A percentile compares a stretch with the other conserved stretches of the same genome.
Conservation (phyloP, 2,113 vertebrate genomes). For the Cygnus buccinator region DNA sequence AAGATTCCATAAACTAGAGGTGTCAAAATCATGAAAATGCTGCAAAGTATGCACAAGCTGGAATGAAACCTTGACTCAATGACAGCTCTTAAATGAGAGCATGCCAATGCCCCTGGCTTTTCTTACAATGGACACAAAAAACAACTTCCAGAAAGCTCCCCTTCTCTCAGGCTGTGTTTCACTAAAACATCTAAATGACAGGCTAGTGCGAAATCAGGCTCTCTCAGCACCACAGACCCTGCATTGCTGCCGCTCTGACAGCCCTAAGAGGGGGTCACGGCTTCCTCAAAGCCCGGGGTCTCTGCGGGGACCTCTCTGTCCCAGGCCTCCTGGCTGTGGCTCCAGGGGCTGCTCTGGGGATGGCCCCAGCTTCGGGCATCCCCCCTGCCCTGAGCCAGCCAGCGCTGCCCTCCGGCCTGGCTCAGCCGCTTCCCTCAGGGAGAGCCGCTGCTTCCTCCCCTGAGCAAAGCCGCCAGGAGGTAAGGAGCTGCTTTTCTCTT, state of each 20-base stretch:
- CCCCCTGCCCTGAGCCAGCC: not conserved
- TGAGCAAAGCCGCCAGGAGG: accelerated
- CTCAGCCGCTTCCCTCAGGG: not conserved
- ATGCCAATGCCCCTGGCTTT: not conserved
- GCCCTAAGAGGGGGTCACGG: no score
- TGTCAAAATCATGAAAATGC: not conserved
- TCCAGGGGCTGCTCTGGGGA: not conserved
- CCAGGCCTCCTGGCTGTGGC: not conserved
- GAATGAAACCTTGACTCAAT: not conserved
- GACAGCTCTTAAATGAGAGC: not conserved
- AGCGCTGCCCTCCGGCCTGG: accelerated
- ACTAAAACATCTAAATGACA: not conserved
- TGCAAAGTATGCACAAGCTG: not conserved
- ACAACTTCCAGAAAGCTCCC: not conserved
- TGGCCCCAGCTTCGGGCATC: not conserved
- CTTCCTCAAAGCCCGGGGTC: not conserved
- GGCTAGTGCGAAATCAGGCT: not conserved
- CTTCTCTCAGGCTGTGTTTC: not conserved
- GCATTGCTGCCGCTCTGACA: not conserved
- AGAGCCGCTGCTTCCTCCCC: accelerated
- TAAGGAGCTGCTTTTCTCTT: not conserved
- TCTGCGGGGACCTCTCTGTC: not conserved
- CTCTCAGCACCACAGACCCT: accelerated
- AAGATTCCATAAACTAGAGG: not conserved
- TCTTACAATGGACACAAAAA: not conserved